Conservation (phyloP, 2,888 invertebrate species). For the Ectemnius lituratus region DNA sequence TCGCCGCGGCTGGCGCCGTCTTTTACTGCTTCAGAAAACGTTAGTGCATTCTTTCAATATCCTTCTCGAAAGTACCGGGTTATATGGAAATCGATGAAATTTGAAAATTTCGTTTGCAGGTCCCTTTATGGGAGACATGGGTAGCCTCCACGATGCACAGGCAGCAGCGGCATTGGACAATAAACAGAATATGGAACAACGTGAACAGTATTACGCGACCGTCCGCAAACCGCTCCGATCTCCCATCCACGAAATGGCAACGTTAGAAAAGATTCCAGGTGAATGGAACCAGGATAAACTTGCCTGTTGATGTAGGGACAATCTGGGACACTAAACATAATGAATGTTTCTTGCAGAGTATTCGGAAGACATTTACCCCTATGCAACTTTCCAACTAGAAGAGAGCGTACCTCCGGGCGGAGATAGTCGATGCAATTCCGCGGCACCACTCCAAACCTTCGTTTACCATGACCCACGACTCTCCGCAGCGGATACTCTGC, state of each 20-base stretch:
- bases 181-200: slow-evolving; percentile 77
- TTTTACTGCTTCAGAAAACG: slow-evolving; percentile 77
- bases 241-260: slow-evolving; percentile 79
- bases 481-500: slow-evolving; percentile 86
- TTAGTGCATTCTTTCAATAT: slow-evolving; percentile 54
- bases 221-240: slow-evolving; percentile 76
- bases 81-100: slow-evolving; percentile 13
- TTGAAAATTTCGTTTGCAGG: slow-evolving; percentile 76
- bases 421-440: slow-evolving; percentile 90
- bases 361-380: slow-evolving; percentile 95
- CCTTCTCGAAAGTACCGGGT: neutral
- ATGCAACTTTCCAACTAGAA: slow-evolving; percentile 92
- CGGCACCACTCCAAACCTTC: slow-evolving; percentile 81
- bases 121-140: slow-evolving; percentile 79
- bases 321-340: neutral
- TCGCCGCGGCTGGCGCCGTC: slow-evolving; percentile 75
- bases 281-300: neutral
- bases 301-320: neutral
- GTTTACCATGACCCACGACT: slow-evolving; percentile 93
- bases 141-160: slow-evolving; percentile 75
- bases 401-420: slow-evolving; percentile 90
- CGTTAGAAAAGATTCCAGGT: slow-evolving; percentile 77
- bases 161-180: slow-evolving; percentile 76
- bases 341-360: slow-evolving; percentile 82
- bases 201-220: slow-evolving; percentile 76